Conservation (phyloP, 2,113 vertebrate species). For the Oceanodroma tethys region DNA sequence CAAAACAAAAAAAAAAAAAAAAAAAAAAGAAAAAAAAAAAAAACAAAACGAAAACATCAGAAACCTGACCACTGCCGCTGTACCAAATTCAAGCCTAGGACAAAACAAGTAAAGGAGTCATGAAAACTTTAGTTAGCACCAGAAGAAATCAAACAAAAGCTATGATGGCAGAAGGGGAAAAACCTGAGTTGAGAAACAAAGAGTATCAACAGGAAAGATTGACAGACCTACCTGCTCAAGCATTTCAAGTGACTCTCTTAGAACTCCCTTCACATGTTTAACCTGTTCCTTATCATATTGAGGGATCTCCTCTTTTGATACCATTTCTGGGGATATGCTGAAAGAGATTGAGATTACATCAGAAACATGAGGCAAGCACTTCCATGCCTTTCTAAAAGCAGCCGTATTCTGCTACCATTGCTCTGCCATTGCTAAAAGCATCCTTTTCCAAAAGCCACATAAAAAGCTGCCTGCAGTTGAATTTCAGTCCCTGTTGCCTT, state of each 20-base stretch:
- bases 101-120: not conserved
- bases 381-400: not conserved
- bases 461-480: not conserved
- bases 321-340: conserved; percentile 66
- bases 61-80: not conserved
- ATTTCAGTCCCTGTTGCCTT: not conserved
- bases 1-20: too few species aligned
- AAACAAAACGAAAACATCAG: not conserved
- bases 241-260: conserved; percentile 89
- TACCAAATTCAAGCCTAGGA: not conserved
- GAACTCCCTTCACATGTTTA: conserved; percentile 81
- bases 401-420: not conserved
- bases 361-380: not conserved
- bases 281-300: conserved; percentile 62
- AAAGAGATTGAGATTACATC: conserved; percentile 27
- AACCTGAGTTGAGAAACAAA: not conserved
- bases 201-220: not conserved
- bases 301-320: conserved; percentile 60
- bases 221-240: conserved; percentile 84
- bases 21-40: too few species aligned
- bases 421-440: not conserved
- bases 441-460: not conserved
- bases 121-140: not conserved
- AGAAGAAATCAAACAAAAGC: not conserved
- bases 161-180: not conserved